Evolutionary conservation across 2,797 vertebrate species (phyloP), one percentile per base, ranked within the genome.

Genomic region (Parauchenoglanis ngamensis): DNA sequence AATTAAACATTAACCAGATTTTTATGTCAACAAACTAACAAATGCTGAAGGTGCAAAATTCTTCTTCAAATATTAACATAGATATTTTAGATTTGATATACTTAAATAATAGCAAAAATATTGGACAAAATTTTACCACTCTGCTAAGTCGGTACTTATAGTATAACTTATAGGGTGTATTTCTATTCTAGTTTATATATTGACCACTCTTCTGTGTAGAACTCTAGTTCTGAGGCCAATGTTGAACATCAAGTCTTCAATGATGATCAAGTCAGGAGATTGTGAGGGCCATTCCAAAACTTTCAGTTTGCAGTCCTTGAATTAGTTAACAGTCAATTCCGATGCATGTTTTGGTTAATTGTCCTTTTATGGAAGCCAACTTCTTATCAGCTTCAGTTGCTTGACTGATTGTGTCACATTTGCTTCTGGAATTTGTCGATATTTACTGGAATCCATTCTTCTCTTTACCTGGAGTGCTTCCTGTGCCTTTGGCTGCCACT

Each of bases 1-100:
- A 77, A 83, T 65, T 8, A 87, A 70, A 87, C 84, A 88, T 89
- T 88, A 89, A 87, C 87, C 85, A 72, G 44, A 56, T 31, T 57
- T 76, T 8, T 28, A 54, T 3, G 49, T 81, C 56, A 83, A 75
- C 70, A 59, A 79, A 57, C 25, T 21, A 57, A 79, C 52, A 35
- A 79, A 44, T 44, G 68, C 13, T 73, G 40, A 77, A 77, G 3
- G 1, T 31, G 10, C 31, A 78, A 17, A 35, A 79, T 79, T 59
- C 76, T 6, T 57, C 10, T 59, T 17, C 54, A 31, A 40, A 59
- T 57, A 40, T 40, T 25, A 6, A 57, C 25, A 1, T 73, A 23
- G 46, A 17, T 28, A 17, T 76, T 52, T 76, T 17, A 76, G 52
- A 76, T 52, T 52, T 23, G 13, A 78, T 10, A 1, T 4, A 54